phyloP scores from a whole-genome alignment of 1,140 invertebrate genomes.

The Atta colombica region DNA sequence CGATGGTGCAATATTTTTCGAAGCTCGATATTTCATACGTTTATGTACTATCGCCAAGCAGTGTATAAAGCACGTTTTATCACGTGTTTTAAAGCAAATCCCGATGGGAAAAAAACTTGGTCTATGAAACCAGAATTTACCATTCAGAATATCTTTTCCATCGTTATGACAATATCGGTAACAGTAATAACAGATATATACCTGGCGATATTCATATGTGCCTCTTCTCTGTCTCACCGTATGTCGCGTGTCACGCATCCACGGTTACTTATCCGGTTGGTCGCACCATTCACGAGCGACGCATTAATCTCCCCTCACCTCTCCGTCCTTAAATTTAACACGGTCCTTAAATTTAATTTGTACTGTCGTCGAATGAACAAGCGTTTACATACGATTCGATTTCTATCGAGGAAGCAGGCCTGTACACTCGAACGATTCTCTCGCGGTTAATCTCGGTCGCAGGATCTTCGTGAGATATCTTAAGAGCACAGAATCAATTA shows the following conservation, averaged over 20 bases:
- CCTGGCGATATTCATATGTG: slow-evolving; percentile 25
- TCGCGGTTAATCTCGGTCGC: slow-evolving; percentile 75
- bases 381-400: slow-evolving; percentile 54
- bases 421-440: slow-evolving; percentile 60
- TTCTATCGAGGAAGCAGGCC: slow-evolving; percentile 38
- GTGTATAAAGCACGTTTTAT: slow-evolving; percentile 57
- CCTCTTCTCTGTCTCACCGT: background rate
- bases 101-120: slow-evolving; percentile 44
- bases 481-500: slow-evolving; percentile 83
- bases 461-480: slow-evolving; percentile 80
- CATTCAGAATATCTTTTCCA: slow-evolving; percentile 4
- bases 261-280: background rate
- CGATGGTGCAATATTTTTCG: slow-evolving; percentile 60
- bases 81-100: slow-evolving; percentile 55
- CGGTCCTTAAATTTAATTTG: slow-evolving; percentile 45
- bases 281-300: background rate
- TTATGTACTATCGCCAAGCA: slow-evolving; percentile 57
- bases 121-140: slow-evolving; percentile 28
- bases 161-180: slow-evolving; percentile 20
- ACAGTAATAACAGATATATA: slow-evolving; percentile 20
- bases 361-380: slow-evolving; percentile 21
- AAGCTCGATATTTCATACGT: slow-evolving; percentile 59
- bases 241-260: background rate
- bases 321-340: background rate
- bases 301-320: slow-evolving; percentile 13